Conservation (phyloP, 2,888 invertebrate genomes). For the Ichneumon xanthorius region DNA sequence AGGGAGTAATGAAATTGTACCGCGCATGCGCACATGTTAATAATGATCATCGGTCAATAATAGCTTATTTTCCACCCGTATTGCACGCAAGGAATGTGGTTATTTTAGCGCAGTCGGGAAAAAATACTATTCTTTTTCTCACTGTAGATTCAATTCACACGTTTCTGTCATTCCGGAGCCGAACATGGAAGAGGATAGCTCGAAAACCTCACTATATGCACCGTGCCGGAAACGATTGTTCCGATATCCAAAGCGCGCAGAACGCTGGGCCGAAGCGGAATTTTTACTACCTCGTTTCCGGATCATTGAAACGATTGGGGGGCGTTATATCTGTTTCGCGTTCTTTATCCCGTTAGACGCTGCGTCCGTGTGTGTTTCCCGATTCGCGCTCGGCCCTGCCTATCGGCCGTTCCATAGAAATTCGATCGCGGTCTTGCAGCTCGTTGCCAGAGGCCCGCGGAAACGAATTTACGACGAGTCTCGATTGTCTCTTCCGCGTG, state of each 20-base stretch:
- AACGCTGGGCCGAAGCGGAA: neutral
- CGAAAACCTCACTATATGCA: neutral
- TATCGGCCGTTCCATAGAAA: neutral
- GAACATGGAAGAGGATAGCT: neutral
- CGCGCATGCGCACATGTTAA: too few relatives aligned
- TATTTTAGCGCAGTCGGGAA: too few relatives aligned
- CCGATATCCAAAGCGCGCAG: constrained; percentile 17
- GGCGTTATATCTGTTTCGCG: constrained; percentile 16
- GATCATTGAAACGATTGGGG: constrained; percentile 46
- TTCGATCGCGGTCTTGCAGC: constrained; percentile 11
- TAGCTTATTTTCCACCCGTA: too few relatives aligned
- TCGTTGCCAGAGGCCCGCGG: neutral
- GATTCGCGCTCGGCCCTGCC: neutral
- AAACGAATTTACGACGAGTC: constrained; percentile 7
- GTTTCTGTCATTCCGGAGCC: neutral
- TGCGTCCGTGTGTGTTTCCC: neutral
- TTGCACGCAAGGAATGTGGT: too few relatives aligned
- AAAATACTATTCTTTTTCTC: too few relatives aligned
- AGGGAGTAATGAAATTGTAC: too few relatives aligned
- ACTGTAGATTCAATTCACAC: too few relatives aligned
- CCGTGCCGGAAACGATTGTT: constrained; percentile 20
- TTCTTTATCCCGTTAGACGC: constrained; percentile 4
- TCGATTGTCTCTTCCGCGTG: neutral
- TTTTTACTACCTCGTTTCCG: constrained; percentile 49
- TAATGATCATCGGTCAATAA: too few relatives aligned